These are phyloP conservation scores for Halcyon leucocephala DNA, from an alignment of 2,797 vertebrate species.

Conservation along the genomic window DNA sequence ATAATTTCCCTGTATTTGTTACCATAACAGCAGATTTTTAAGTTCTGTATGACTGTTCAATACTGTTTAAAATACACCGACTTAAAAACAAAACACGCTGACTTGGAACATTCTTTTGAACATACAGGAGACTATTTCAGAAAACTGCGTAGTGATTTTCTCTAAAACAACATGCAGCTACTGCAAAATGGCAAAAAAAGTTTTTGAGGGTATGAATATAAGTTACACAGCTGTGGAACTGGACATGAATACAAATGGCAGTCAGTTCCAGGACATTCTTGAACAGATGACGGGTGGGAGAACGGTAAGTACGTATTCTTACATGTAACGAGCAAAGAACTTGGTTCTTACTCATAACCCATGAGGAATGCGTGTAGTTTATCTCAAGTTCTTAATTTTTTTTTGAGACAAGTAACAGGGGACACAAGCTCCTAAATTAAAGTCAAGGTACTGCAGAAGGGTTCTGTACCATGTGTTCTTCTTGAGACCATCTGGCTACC, in stretches of 20 bases:
- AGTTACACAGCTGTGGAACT: conserved; percentile 90
- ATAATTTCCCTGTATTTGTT: background rate
- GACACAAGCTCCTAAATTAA: background rate
- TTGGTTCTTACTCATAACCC: too few relatives aligned
- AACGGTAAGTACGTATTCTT: conserved; percentile 83
- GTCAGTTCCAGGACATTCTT: conserved; percentile 87
- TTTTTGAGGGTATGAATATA: conserved; percentile 90
- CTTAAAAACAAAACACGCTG: background rate
- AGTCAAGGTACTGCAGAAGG: background rate
- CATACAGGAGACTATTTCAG: conserved; percentile 87
- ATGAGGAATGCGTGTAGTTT: too few relatives aligned
- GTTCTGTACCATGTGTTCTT: background rate
- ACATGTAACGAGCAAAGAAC: background rate
- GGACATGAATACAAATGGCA: conserved; percentile 87
- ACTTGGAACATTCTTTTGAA: background rate
- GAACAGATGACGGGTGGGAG: conserved; percentile 88
- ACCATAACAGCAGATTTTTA: background rate
- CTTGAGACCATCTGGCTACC: background rate
- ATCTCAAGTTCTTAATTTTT: background rate
- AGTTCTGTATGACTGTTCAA: background rate
- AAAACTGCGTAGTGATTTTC: conserved; percentile 96
- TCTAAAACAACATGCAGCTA: conserved; percentile 94
- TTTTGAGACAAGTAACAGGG: background rate
- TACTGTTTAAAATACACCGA: background rate
- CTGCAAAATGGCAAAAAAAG: conserved; percentile 92